Base-by-base conservation (phyloP, 2,797 vertebrate genomes). In the Labeo calbasu region DNA sequence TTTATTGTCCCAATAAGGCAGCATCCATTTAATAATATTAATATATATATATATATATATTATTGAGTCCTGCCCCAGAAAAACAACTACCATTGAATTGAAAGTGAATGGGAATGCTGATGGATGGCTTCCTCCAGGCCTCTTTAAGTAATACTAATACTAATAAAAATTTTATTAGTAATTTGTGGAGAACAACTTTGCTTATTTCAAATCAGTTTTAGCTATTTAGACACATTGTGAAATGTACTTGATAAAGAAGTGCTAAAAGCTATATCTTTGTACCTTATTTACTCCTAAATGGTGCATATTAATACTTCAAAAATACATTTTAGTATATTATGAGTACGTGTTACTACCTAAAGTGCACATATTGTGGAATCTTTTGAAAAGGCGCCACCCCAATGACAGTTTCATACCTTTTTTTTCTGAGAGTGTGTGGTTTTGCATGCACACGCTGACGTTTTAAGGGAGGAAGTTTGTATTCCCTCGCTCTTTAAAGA, bases 381-480 rank as follows among this genome's bases (percentile, higher is more conserved):
- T 55, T 55, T 55, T 55, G 53, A 55, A 55, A 55, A 55, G 23
- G 23, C 14, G 6, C 23, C 3, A n/a, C 59, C 59, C 13, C 23
- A 28, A 13, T 63, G 59, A 28, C 59, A 8, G 23, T 63, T 21
- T 75, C 28, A 75, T 75, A 75, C 78, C 71, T 50, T 61, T 57
- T 81, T 50, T 86, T 61, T 61, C 57, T 14, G 12, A n/a, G 8
- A 61, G 59, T 28, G 61, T 63, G 84, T 40, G 79, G 79, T 89
- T 85, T 85, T 73, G 40, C 53, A 61, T 83, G 85, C 65, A 78
- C 21, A 70, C 21, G 21, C 36, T 15, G 11, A 12, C 0, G 46
- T 43, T 80, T 57, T 81, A 17, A 50, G 23, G 63, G 82, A 80
- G 84, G 82, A 80, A 79, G 71, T 63, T 69, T 86, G 71, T 79